Conservation (phyloP, 1,140 invertebrate species). For the Vanessa atalanta region DNA sequence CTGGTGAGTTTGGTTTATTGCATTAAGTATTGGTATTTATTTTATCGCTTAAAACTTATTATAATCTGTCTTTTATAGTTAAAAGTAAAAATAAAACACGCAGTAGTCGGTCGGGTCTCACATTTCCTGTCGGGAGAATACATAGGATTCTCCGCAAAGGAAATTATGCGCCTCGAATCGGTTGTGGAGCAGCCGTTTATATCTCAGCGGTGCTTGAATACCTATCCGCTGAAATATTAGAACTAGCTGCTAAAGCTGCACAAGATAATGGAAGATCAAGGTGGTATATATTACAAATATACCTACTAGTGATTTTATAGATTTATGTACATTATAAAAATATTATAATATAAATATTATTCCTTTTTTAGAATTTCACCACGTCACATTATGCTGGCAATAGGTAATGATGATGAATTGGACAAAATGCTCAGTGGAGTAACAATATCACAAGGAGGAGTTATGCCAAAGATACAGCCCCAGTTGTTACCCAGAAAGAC, state of each 20-base stretch:
- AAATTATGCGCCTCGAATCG: conserved; percentile 84
- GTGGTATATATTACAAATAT: conserved; percentile 36
- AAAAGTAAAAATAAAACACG: conserved; percentile 35
- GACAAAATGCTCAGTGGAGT: conserved; percentile 89
- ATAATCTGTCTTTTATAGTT: conserved; percentile 2
- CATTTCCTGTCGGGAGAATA: conserved; percentile 84
- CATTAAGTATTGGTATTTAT: not conserved
- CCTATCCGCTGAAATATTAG: conserved; percentile 83
- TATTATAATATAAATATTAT: not conserved
- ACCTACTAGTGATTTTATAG: not conserved
- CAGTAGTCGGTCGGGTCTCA: conserved; percentile 82
- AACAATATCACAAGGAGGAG: conserved; percentile 89
- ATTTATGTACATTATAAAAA: not conserved
- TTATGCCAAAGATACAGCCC: conserved; percentile 88
- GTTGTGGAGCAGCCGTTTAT: conserved; percentile 84
- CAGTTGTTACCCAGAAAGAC: conserved; percentile 87
- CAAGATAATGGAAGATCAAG: conserved; percentile 77
- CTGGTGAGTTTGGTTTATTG: not conserved
- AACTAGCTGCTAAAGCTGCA: conserved; percentile 82
- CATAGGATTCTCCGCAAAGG: conserved; percentile 85
- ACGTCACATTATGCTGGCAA: conserved; percentile 88
- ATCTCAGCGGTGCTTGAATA: conserved; percentile 83
- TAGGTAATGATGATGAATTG: conserved; percentile 91
- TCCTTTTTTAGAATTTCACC: conserved; percentile 84
- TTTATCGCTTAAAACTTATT: not conserved